These are phyloP conservation scores for Trachelus troglodyta DNA, from an alignment of 2,888 invertebrate species.

Conservation along the genomic window DNA sequence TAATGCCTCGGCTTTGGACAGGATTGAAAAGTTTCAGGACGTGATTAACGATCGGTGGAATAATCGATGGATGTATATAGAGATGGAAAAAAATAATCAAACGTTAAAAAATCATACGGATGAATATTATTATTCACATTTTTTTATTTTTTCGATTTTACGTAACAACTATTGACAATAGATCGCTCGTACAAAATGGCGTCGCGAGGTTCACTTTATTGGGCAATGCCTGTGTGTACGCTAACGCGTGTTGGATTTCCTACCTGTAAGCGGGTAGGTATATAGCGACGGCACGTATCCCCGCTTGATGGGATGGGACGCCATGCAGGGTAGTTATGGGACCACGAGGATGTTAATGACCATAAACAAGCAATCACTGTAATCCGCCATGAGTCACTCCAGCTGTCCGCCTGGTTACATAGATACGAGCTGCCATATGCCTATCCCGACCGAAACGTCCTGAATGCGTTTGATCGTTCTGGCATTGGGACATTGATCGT, in stretches of 20 bases:
- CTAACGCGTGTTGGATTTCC: neutral
- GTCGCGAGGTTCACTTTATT: neutral
- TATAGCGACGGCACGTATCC: slow-evolving; percentile 20
- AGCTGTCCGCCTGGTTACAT: slow-evolving; percentile 59
- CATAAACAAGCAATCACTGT: slow-evolving; percentile 66
- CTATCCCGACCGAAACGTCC: slow-evolving; percentile 46
- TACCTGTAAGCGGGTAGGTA: neutral
- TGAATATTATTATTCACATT: neutral
- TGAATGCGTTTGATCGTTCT: neutral
- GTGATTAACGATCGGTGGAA: neutral
- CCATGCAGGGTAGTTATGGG: slow-evolving; percentile 61
- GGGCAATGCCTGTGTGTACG: neutral
- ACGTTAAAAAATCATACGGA: neutral
- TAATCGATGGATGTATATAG: neutral
- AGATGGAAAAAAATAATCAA: neutral
- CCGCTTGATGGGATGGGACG: slow-evolving; percentile 56
- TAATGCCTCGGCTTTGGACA: neutral
- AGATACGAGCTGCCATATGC: slow-evolving; percentile 63
- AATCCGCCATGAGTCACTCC: slow-evolving; percentile 66
- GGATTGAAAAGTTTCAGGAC: slow-evolving; percentile 6
- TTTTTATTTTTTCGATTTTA: neutral
- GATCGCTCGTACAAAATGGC: neutral
- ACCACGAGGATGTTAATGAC: slow-evolving; percentile 66
- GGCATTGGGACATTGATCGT: neutral
- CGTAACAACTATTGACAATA: too few relatives aligned